A percentile compares a stretch with the other conserved stretches of the same genome.
Evolutionary conservation across 2,113 vertebrate genomes (phyloP).

Genomic region (Lophius piscatorius): DNA sequence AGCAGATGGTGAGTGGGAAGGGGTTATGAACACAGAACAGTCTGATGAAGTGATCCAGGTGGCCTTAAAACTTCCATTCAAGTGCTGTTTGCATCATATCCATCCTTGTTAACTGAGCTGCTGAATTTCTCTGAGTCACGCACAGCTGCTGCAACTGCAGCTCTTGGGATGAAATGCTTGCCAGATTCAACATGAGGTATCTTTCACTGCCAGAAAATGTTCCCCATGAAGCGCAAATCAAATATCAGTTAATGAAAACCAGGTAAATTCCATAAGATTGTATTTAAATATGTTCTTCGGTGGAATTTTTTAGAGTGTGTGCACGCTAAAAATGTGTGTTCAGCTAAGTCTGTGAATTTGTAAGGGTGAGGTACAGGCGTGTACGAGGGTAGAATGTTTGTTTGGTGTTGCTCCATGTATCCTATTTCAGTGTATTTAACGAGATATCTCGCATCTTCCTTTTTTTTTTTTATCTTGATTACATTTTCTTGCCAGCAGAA

Average conservation of each 20-base stretch:
- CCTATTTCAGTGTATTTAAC: slow-evolving; percentile 72
- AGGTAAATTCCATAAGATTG: slow-evolving; percentile 41
- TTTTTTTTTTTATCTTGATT: slow-evolving; percentile 61
- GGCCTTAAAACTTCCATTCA: slow-evolving; percentile 25
- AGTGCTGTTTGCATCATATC: slow-evolving; percentile 47
- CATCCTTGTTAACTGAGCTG: slow-evolving; percentile 53
- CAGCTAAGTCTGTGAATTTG: slow-evolving; percentile 32
- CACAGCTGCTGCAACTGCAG: slow-evolving; percentile 60
- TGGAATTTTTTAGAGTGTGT: slow-evolving; percentile 15
- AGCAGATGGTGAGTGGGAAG: background rate
- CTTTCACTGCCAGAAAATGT: slow-evolving; percentile 48
- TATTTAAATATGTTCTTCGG: slow-evolving; percentile 25
- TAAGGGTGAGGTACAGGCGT: slow-evolving; percentile 5
- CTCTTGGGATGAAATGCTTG: slow-evolving; percentile 52
- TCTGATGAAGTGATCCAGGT: slow-evolving; percentile 22
- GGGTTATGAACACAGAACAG: slow-evolving; percentile 4
- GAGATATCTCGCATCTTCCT: slow-evolving; percentile 63
- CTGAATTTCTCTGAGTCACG: slow-evolving; percentile 44
- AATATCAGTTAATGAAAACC: slow-evolving; percentile 65
- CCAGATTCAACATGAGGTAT: slow-evolving; percentile 61
- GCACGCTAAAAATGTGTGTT: slow-evolving; percentile 31
- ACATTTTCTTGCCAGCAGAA: slow-evolving; percentile 64
- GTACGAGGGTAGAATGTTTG: slow-evolving; percentile 7
- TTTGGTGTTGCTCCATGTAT: slow-evolving; percentile 59
- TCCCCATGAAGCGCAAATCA: slow-evolving; percentile 32